Base-by-base conservation (phyloP, 2,113 vertebrate genomes). In the Aviceda subcristata region DNA sequence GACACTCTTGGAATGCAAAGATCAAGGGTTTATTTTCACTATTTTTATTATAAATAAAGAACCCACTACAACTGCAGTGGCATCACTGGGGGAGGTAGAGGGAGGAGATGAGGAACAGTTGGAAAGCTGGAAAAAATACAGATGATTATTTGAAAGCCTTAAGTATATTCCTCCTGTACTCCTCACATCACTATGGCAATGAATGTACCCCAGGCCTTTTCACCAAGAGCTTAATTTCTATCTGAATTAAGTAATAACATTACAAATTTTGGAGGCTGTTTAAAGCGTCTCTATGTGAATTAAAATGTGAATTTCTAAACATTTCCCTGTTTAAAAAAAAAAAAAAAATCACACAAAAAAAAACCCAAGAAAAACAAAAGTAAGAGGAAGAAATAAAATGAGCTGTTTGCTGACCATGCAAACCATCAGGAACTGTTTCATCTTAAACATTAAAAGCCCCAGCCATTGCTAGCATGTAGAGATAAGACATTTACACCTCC, bases 21-120 rank as follows among this genome's bases (percentile, higher is more conserved):
- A 97, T 74, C 92, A 97, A 94, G 82, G 60, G 75, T 92, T 74
- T 96, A 69, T 91, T 96, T 97, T 94, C 96, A 93, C 48, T 95
- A 88, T 89, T 92, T 96, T 94, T 88, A 82, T 75, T 91, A 79
- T 74, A 93, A 94, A 95, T 48, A 97, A 96, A 88, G 48, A 93
- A 67, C 22, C 38, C 59, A 75, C 86, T 94, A 86, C 92, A 96
- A 94, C 2, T 96, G 84, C 66, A 92, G 82, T 90, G 89, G 72
- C 85, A 89, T 93, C 90, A 51, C 67, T 93, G 32, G 66, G 29
- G 88, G 94, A 93, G 73, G 66, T 53, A 67, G 59, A 88, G n/a
- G 59, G 85, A 96, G 45, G 69, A 91, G 87, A 94, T 19, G 56
- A 63, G 32, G 63, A 95, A 90, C 86, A 81, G 73, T 92, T 92